phyloP scores from a whole-genome alignment of 2,113 vertebrate species.

The Bothrops jararaca region DNA sequence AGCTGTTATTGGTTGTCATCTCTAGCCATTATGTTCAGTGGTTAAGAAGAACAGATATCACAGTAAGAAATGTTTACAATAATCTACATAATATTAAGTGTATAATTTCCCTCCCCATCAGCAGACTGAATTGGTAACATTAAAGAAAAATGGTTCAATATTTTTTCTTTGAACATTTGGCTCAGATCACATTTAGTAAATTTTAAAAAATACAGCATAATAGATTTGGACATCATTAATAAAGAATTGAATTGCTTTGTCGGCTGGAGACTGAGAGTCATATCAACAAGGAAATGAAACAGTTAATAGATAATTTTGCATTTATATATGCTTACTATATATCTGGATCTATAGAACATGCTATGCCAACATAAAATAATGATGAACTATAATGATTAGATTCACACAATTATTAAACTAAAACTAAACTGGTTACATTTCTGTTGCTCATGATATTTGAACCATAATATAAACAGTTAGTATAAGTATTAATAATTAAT shows the following conservation, averaged over 20 bases:
- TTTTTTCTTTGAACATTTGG: not conserved
- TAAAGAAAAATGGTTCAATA: not conserved
- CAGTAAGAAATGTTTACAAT: not conserved
- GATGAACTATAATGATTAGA: not conserved
- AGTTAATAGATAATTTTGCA: not conserved
- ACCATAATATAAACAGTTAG: not conserved
- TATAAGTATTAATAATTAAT: slow-evolving; percentile 9
- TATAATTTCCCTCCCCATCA: not conserved
- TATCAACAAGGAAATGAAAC: not conserved
- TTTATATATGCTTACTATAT: not conserved
- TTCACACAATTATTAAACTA: not conserved
- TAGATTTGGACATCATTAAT: not conserved
- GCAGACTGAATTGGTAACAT: not conserved
- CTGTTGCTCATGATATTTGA: not conserved
- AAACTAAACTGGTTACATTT: not conserved
- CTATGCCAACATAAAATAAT: not conserved
- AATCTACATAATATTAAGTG: not conserved
- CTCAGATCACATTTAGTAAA: not conserved
- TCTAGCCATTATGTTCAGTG: not conserved
- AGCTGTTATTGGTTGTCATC: not conserved
- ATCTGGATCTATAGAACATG: not conserved
- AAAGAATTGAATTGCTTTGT: not conserved
- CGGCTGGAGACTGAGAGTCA: not conserved
- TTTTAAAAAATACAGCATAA: not conserved
- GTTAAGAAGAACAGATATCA: not conserved